Percentiles rank a stretch among this genome's conserved stretches.
phyloP scores from a whole-genome alignment of 2,888 invertebrate genomes.

The Lucinisca nassula region DNA sequence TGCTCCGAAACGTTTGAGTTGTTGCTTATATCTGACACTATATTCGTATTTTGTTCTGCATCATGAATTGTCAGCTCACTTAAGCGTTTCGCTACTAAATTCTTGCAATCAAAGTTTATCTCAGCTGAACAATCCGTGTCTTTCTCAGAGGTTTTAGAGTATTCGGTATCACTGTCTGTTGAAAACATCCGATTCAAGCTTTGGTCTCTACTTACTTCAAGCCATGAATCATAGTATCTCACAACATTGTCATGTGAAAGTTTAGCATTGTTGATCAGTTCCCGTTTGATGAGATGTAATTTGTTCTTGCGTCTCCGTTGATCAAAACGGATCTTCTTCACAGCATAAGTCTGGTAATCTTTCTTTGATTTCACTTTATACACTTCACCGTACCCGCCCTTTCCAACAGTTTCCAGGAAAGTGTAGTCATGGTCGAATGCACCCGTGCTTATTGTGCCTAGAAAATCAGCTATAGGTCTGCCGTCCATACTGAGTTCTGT shows the following conservation, averaged over 20 bases:
- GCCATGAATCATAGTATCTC: not conserved
- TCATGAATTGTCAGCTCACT: too few relatives aligned
- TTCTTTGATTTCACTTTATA: not conserved
- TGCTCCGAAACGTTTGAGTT: too few relatives aligned
- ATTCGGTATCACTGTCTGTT: too few relatives aligned
- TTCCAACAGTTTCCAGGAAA: not conserved
- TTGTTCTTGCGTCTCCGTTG: not conserved
- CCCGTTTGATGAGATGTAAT: not conserved
- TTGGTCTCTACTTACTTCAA: not conserved
- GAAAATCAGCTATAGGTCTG: too few relatives aligned
- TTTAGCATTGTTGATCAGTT: not conserved
- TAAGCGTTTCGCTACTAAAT: too few relatives aligned
- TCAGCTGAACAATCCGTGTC: too few relatives aligned
- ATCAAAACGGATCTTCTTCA: not conserved
- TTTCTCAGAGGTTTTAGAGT: too few relatives aligned
- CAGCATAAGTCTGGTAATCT: not conserved
- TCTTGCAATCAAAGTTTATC: too few relatives aligned
- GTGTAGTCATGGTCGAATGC: not conserved
- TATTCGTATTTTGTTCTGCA: too few relatives aligned
- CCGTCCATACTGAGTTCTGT: too few relatives aligned
- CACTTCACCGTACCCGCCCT: not conserved
- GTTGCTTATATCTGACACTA: too few relatives aligned
- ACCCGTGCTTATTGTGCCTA: not conserved
- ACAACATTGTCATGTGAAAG: not conserved
- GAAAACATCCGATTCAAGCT: too few relatives aligned